These are phyloP conservation scores for Phoebastria nigripes DNA, from an alignment of 2,797 vertebrate genomes.

Conservation along the genomic window DNA sequence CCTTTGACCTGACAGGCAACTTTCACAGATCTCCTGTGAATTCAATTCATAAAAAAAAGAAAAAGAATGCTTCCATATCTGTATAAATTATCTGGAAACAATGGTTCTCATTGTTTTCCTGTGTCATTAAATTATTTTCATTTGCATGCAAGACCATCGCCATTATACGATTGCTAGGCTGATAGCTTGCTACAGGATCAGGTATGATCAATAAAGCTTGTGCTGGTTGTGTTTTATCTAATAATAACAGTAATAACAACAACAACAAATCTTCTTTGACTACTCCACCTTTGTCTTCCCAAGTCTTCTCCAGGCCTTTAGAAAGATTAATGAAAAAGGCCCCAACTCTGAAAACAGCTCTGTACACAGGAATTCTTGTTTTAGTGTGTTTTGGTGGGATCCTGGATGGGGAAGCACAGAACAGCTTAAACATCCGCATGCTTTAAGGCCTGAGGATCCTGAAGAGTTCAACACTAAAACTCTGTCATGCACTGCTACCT, in stretches of 20 bases:
- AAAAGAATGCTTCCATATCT: neutral
- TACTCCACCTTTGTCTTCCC: neutral
- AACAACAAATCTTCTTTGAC: neutral
- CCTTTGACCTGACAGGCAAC: slow-evolving; percentile 61
- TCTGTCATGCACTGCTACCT: neutral
- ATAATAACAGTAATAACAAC: neutral
- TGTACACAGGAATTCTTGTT: neutral
- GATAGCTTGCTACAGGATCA: neutral
- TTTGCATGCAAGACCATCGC: neutral
- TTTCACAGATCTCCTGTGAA: slow-evolving; percentile 40
- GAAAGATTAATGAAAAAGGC: neutral
- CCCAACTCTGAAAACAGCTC: neutral
- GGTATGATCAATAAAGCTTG: neutral
- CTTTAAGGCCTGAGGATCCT: neutral
- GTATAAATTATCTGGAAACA: slow-evolving; percentile 51
- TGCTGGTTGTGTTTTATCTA: neutral
- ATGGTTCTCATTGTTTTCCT: neutral
- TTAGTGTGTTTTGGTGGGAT: neutral
- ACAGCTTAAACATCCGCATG: rapidly evolving
- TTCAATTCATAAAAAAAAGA: slow-evolving; percentile 31
- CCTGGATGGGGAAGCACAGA: neutral
- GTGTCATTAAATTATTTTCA: neutral
- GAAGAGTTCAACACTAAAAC: neutral
- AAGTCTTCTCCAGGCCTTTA: neutral
- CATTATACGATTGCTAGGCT: neutral